Evolutionary conservation across 2,888 invertebrate species (phyloP).

Genomic region (Nemotelus pantherinus): DNA sequence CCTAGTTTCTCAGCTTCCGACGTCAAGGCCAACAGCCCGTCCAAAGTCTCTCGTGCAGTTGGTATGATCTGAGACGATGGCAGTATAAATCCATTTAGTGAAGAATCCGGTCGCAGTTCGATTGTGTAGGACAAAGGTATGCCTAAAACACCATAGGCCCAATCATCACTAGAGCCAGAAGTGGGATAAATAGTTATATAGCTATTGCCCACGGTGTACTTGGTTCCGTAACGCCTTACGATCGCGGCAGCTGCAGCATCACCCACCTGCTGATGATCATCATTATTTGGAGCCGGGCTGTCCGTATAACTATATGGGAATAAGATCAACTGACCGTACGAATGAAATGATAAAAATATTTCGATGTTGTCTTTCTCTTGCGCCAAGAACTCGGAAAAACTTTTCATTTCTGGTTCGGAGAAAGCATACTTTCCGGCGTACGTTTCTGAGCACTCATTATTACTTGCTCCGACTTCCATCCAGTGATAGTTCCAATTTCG

Average conservation of each 20-base stretch:
- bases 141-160: slow-evolving; percentile 75
- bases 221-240: slow-evolving; percentile 69
- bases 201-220: slow-evolving; percentile 71
- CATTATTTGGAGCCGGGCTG: slow-evolving; percentile 67
- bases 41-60: slow-evolving; percentile 71
- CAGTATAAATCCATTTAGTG: slow-evolving; percentile 73
- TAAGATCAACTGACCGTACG: slow-evolving; percentile 77
- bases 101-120: slow-evolving; percentile 66
- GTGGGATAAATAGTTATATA: slow-evolving; percentile 68
- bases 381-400: slow-evolving; percentile 68
- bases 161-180: slow-evolving; percentile 77
- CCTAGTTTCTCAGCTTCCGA: slow-evolving; percentile 56
- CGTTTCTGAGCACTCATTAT: slow-evolving; percentile 62
- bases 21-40: slow-evolving; percentile 67
- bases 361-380: slow-evolving; percentile 67
- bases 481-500: slow-evolving; percentile 74
- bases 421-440: slow-evolving; percentile 68
- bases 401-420: slow-evolving; percentile 69
- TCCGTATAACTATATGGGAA: slow-evolving; percentile 76
- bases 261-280: slow-evolving; percentile 65
- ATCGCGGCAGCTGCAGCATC: slow-evolving; percentile 61
- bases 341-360: slow-evolving; percentile 79
- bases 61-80: slow-evolving; percentile 74
- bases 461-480: slow-evolving; percentile 68
- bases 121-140: slow-evolving; percentile 75